Percentiles rank a stretch among this genome's conserved stretches.
These are phyloP conservation scores for Sterna hirundo DNA, from an alignment of 2,113 vertebrate genomes.

Conservation along the genomic window DNA sequence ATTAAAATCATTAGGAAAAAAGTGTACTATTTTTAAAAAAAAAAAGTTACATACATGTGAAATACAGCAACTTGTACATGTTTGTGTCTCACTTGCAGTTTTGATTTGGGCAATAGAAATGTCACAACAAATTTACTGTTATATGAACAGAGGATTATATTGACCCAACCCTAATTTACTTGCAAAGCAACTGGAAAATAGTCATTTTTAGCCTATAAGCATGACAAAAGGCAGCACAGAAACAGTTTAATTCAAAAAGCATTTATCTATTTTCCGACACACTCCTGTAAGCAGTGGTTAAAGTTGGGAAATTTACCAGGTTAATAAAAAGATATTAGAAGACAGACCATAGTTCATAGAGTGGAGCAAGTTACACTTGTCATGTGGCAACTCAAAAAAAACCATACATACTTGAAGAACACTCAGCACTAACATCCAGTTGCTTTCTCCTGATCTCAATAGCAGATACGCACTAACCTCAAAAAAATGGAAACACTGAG, in stretches of 20 bases:
- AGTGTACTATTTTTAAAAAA: too few relatives aligned
- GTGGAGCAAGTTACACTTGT: neutral
- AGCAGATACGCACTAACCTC: neutral
- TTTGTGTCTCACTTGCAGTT: neutral
- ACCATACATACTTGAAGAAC: neutral
- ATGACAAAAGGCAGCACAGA: neutral
- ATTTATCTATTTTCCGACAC: neutral
- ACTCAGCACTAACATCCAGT: neutral
- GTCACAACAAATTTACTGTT: neutral
- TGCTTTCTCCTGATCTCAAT: neutral
- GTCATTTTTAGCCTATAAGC: neutral
- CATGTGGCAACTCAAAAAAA: neutral
- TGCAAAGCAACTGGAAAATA: neutral
- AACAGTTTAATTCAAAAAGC: neutral
- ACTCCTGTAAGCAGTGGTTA: neutral
- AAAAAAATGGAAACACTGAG: neutral
- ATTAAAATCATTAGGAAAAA: neutral
- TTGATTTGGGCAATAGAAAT: neutral
- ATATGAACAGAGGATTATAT: neutral
- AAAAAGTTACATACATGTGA: neutral
- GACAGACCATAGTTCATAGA: neutral
- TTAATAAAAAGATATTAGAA: neutral
- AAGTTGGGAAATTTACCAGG: neutral
- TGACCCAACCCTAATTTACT: neutral
- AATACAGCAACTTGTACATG: neutral